Evolutionary conservation across 2,113 vertebrate genomes (phyloP).

Genomic region (Aspidoscelis tigris): DNA sequence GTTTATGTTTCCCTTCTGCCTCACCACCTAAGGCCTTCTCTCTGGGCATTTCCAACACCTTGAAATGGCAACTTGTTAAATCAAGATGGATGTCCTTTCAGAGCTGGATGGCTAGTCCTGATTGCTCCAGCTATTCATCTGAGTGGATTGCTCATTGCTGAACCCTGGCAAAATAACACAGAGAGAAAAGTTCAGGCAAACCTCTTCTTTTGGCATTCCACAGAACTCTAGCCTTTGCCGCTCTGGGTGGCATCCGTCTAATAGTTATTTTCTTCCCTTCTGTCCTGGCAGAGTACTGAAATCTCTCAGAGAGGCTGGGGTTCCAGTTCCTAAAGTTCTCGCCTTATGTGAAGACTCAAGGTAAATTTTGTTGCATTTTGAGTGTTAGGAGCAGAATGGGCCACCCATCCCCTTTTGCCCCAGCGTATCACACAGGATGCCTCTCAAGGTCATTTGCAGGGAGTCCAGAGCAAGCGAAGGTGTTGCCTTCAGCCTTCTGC

Average conservation of each 20-base stretch:
- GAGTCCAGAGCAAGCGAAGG: no score
- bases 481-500: no score
- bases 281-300: slow-evolving; percentile 78
- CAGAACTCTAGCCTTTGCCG: no score
- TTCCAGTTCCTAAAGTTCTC: slow-evolving; percentile 81
- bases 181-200: neutral
- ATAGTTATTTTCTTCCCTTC: slow-evolving; percentile 31
- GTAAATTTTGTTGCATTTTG: slow-evolving; percentile 59
- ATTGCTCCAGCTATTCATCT: neutral
- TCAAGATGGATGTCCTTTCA: neutral
- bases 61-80: neutral
- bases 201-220: no score
- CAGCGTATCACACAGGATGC: neutral
- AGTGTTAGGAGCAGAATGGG: neutral
- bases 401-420: neutral
- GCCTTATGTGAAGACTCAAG: slow-evolving; percentile 79
- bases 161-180: neutral
- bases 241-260: neutral
- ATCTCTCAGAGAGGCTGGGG: slow-evolving; percentile 71
- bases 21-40: neutral
- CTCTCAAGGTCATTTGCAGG: no score
- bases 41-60: neutral
- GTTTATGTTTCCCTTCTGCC: neutral
- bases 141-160: neutral
- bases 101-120: neutral